A percentile compares a stretch with the other conserved stretches of the same genome.
These are phyloP conservation scores for Darevskia mixta DNA, from an alignment of 2,797 vertebrate species.

Conservation along the genomic window DNA sequence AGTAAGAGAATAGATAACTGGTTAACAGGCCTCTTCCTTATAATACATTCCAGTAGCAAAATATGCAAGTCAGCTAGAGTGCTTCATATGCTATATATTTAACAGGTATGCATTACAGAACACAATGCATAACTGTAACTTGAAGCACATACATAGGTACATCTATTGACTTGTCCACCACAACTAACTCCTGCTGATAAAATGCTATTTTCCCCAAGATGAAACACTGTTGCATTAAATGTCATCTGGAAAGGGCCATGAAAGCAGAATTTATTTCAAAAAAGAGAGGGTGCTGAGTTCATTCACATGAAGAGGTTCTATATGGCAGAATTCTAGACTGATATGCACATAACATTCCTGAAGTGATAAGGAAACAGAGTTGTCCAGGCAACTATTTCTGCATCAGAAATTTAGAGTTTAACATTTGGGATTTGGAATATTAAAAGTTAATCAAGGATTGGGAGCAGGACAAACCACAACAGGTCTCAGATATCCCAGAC, in stretches of 20 bases:
- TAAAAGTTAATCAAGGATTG: background rate
- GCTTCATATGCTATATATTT: background rate
- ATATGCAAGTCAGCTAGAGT: conserved; percentile 43
- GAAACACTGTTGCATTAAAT: background rate
- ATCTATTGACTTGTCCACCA: background rate
- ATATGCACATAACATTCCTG: background rate
- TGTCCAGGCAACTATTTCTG: background rate
- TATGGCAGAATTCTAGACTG: background rate
- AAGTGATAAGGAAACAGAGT: background rate
- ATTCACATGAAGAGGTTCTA: background rate
- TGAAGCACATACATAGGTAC: background rate
- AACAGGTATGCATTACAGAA: background rate
- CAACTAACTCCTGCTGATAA: background rate
- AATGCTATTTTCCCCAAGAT: background rate
- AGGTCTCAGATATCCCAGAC: background rate
- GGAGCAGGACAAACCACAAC: background rate
- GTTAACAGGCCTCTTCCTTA: conserved; percentile 57
- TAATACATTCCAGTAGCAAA: conserved; percentile 60
- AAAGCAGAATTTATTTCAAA: background rate
- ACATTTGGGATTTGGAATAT: background rate
- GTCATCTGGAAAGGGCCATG: background rate
- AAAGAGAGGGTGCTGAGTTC: too few species aligned
- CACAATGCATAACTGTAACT: background rate
- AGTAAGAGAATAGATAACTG: conserved; percentile 48
- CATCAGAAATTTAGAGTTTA: background rate